Conservation (phyloP, 2,888 invertebrate genomes). For the Palloptera scutellata region DNA sequence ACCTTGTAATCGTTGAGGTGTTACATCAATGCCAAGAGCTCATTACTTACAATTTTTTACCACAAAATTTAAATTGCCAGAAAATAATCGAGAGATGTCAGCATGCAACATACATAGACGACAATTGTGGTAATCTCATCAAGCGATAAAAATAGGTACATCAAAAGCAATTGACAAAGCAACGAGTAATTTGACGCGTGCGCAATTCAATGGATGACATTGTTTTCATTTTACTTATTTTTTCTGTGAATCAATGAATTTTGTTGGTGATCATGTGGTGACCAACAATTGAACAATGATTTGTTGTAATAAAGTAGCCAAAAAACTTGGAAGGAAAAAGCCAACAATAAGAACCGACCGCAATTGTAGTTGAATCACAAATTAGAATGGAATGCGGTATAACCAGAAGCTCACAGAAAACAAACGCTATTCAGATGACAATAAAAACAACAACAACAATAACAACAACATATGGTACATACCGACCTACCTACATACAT, state of each 20-base stretch:
- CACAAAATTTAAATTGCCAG: no score
- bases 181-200: constrained; percentile 23
- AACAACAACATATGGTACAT: no score
- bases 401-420: no score
- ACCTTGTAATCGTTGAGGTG: no score
- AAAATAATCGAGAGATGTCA: background rate
- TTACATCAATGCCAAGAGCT: no score
- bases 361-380: no score
- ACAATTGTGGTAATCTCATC: background rate
- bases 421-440: no score
- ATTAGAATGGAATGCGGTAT: no score
- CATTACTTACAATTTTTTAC: no score
- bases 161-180: constrained; percentile 17
- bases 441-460: no score
- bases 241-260: background rate
- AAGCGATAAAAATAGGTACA: background rate
- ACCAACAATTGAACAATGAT: constrained; percentile 2
- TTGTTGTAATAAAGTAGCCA: constrained; percentile 15
- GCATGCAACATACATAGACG: background rate
- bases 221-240: no score
- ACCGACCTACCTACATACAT: no score
- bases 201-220: constrained; percentile 17
- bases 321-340: constrained; percentile 18
- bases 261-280: background rate
- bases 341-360: background rate